Conservation (phyloP, 2,888 invertebrate species). For the Stenolophus ochropezus region DNA sequence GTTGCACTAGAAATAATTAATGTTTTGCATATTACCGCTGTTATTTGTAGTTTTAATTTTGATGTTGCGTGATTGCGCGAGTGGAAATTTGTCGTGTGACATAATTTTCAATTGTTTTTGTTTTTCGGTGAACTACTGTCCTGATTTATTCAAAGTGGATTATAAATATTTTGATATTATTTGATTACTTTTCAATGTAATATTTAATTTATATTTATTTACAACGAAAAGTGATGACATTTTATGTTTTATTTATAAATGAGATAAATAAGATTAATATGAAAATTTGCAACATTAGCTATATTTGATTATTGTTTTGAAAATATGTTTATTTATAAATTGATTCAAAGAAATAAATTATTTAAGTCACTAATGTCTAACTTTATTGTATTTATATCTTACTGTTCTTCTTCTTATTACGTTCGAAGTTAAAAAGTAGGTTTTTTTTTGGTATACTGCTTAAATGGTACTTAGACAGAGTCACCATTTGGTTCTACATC, state of each 20-base stretch:
- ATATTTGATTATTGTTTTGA: no score
- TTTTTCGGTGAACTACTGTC: conserved; percentile 22
- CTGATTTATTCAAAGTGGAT: conserved; percentile 7
- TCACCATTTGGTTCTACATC: no score
- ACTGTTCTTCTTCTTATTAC: no score
- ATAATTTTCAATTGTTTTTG: conserved; percentile 15
- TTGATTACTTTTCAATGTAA: conserved; percentile 21
- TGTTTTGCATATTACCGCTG: conserved; percentile 29
- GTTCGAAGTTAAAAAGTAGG: no score
- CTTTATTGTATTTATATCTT: no score
- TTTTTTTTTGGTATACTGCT: no score
- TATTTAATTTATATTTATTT: neutral
- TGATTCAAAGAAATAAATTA: no score
- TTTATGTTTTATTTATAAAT: neutral
- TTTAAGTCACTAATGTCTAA: no score
- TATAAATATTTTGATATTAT: conserved; percentile 37
- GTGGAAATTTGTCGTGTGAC: conserved; percentile 34
- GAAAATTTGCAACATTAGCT: no score
- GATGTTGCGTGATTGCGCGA: conserved; percentile 23
- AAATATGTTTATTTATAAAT: no score
- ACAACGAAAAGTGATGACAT: neutral
- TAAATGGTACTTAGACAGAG: no score
- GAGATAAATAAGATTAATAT: neutral
- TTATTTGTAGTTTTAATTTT: conserved; percentile 39
- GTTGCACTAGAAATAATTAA: conserved; percentile 29